Base-by-base conservation (phyloP, 2,888 invertebrate genomes). In the Embidobia sp. region DNA sequence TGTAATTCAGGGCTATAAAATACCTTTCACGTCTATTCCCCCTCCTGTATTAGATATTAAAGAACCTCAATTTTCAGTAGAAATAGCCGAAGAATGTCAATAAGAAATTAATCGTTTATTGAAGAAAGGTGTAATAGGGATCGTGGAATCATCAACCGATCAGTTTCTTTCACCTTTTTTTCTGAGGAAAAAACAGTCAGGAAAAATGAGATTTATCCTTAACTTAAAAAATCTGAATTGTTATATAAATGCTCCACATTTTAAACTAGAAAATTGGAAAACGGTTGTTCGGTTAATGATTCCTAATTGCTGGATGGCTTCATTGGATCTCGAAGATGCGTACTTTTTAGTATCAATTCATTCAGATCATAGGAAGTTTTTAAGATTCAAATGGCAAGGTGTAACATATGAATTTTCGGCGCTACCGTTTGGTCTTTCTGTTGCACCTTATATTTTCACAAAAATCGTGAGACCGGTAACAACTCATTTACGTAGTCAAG, bases 81-180 rank as follows among this genome's bases (percentile, higher is more conserved):
- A 37, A 1, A 15, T 31, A n/a, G n/a, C 48, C 7, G n/a, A 22
- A 10, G 13, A 31, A 2, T 55, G 35, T 26, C 19, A 67, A 8
- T n/a, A 10, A 8, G 40, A 48, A 19, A 48, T 69, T 3, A n/a
- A 6, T 13, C 27, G 42, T 2, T 22, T 59, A 2, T 18, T 49
- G 8, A 19, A 10, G 4, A 59, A 49, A 15, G 69, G 59, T 4
- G 57, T 49, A 6, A 59, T 69, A 8, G 10, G 8, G 13, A 3
- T 3, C 3, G 10, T 16, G 2, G 10, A 37, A 13, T 8, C 46
- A n/a, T 27, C 46, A 1, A 26, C 11, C 2, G 26, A 46, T 27
- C 67, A 51, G 48, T 74, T 74, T 51, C 19, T 74, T 0, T 67
- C 67, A 6, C 2, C 35, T 4, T 61, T 42, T 53, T 76, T 76